Conservation (phyloP, 2,113 vertebrate genomes). For the Cynopterus brachyotis region DNA sequence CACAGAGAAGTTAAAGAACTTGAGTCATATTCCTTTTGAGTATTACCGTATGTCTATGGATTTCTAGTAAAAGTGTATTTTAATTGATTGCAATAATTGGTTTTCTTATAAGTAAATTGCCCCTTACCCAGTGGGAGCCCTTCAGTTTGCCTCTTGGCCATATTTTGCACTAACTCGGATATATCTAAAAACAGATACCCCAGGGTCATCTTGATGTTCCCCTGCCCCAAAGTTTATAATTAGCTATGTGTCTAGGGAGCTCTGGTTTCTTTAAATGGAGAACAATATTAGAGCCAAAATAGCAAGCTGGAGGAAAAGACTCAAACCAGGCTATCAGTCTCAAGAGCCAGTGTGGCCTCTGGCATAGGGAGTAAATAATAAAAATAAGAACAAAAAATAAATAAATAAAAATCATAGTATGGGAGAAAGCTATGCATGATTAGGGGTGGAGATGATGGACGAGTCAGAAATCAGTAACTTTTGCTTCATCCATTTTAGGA, state of each 20-base stretch:
- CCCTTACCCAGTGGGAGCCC: background rate
- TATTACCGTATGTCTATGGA: background rate
- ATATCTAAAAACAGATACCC: background rate
- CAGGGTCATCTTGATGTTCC: background rate
- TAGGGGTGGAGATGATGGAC: background rate
- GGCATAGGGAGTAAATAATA: background rate
- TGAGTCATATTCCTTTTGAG: background rate
- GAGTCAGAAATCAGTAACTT: background rate
- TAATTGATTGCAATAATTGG: background rate
- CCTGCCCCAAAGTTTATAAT: background rate
- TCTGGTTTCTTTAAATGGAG: background rate
- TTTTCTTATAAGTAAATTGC: background rate
- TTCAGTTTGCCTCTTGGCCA: background rate
- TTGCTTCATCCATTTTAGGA: background rate
- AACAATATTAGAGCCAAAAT: background rate
- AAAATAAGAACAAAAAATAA: background rate
- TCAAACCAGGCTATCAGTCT: background rate
- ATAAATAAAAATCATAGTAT: background rate
- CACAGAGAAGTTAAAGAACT: background rate
- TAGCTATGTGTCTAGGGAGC: background rate
- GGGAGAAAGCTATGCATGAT: rapidly evolving
- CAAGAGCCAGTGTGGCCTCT: background rate
- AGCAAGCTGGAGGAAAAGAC: background rate
- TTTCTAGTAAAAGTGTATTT: background rate
- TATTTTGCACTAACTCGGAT: background rate